Evolutionary conservation across 2,888 invertebrate genomes (phyloP), one percentile per base, ranked within the genome.

Genomic region (Oligia fasciuncula): DNA sequence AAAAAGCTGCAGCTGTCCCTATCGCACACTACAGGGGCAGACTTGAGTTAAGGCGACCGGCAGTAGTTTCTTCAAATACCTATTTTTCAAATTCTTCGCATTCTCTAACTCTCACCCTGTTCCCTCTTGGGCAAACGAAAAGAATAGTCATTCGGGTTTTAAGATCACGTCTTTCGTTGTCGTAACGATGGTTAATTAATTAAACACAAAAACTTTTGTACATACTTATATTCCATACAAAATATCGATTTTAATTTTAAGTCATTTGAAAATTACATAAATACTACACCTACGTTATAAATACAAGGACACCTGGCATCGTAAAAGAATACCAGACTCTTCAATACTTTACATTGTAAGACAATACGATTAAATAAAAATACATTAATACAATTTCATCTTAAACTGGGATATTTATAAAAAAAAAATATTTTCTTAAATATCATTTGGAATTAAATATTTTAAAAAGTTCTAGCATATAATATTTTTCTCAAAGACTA

Each of bases 171-270:
- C 4, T 54, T 6, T n/a, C n/a, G 19, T 19, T 14, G 23, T 9
- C 9, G 3, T 11, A 23, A 51, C 6, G 6, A 35, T 23, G 14
- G 14, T 23, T 19, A 70, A 11, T 46, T n/a, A 79, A 80, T 74
- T 40, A 65, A 83, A 81, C 68, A 63, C 8, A 14, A 35, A 54
- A n/a, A n/a, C 9, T 80, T 80, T 81, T 79, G 80, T 86, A 89
- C 80, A 84, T 87, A 82, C 87, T 91, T 94, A 92, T 93, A 93
- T 92, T 91, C 92, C 90, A 92, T 94, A 94, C 91, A 95, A 95
- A 95, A 94, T 94, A 94, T 92, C 76, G 87, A 89, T 90, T 91
- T 85, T 54, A 84, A 71, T 76, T 79, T 90, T 85, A 93, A 91
- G 87, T 91, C 90, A 92, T 91, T 91, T 88, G 86, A 90, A 89